Evolutionary conservation across 2,113 vertebrate genomes (phyloP).

Genomic region (Petroica traversi): DNA sequence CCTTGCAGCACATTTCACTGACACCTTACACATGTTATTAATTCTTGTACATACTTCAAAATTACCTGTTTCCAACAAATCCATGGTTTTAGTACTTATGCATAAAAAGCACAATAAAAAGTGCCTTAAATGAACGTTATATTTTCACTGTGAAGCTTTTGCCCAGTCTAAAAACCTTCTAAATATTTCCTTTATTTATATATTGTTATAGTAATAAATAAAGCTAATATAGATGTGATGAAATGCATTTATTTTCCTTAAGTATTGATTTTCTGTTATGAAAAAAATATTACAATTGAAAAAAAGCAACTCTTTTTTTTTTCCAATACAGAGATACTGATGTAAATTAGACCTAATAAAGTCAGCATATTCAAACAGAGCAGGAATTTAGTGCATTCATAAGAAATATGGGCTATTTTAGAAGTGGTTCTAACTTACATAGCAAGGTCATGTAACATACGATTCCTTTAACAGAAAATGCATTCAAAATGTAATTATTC

Average conservation of each 20-base stretch:
- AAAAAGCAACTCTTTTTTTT: fast-evolving
- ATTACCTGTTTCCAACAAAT: background rate
- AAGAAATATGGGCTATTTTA: background rate
- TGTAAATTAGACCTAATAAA: background rate
- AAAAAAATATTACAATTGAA: background rate
- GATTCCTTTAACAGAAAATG: background rate
- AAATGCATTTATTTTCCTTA: background rate
- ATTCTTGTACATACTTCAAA: background rate
- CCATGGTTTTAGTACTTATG: background rate
- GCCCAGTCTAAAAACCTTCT: background rate
- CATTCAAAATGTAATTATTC: background rate
- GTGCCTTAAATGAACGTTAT: background rate
- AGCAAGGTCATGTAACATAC: background rate
- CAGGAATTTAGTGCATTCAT: background rate
- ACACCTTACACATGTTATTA: background rate
- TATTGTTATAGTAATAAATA: background rate
- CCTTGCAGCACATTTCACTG: background rate
- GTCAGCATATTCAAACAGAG: background rate
- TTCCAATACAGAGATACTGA: background rate
- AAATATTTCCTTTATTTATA: background rate
- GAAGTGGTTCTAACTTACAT: background rate
- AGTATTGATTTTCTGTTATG: background rate
- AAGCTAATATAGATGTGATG: background rate
- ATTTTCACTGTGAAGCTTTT: background rate
- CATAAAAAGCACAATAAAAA: background rate